A percentile compares a stretch with the other conserved stretches of the same genome.
Conservation (phyloP, 2,797 vertebrate species). For the Delichon dasypus region DNA sequence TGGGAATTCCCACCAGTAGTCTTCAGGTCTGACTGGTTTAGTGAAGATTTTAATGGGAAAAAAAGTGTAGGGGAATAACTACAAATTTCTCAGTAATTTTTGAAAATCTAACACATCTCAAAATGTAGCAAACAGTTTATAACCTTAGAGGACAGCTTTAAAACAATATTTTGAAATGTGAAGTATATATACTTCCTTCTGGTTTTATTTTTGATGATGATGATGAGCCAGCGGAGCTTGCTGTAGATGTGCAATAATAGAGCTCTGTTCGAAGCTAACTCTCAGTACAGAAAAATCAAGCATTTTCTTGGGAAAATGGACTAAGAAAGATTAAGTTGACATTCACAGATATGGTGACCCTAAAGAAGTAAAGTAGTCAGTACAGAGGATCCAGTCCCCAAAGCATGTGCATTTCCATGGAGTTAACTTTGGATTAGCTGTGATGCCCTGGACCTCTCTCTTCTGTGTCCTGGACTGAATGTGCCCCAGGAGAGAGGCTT, state of each 20-base stretch:
- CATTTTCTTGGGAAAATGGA: not conserved
- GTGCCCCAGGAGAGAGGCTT: not conserved
- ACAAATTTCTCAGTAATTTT: not conserved
- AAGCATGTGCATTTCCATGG: not conserved
- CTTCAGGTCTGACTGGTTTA: not conserved
- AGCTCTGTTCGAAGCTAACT: not conserved
- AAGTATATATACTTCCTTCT: not conserved
- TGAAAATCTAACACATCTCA: not conserved
- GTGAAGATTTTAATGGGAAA: not conserved
- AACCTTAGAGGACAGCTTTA: not conserved
- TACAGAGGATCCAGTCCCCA: not conserved
- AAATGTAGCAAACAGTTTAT: not conserved
- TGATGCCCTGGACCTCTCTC: not conserved
- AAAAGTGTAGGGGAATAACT: not conserved
- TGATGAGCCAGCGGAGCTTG: not conserved
- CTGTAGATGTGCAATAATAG: not conserved
- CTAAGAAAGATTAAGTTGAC: not conserved
- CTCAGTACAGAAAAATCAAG: not conserved
- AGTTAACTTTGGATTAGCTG: not conserved
- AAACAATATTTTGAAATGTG: not conserved
- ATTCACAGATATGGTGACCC: not conserved
- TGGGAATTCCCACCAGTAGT: not conserved
- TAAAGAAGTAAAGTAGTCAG: not conserved
- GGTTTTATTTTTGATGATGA: too few species aligned
- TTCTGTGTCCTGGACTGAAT: not conserved